These are phyloP conservation scores for Monomorium pharaonis DNA, from an alignment of 1,140 invertebrate species.

Conservation along the genomic window DNA sequence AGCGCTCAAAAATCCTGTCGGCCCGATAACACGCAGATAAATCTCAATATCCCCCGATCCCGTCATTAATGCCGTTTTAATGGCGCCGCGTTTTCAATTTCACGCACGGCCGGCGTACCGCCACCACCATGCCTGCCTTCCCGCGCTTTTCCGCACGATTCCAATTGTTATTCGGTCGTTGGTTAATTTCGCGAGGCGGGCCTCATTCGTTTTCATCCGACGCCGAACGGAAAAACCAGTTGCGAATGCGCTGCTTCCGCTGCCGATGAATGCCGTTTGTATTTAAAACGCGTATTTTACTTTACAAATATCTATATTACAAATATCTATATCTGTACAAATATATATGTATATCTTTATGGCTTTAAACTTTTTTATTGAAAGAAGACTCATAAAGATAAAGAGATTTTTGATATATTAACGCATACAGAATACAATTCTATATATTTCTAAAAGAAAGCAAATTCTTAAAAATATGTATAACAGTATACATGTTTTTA, in stretches of 20 bases:
- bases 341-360: constrained; percentile 2
- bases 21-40: constrained; percentile 35
- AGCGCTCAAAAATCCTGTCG: constrained; percentile 39
- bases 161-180: constrained; percentile 60
- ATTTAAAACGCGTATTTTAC: constrained; percentile 27
- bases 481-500: neutral
- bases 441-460: neutral
- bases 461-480: neutral
- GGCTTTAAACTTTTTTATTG: too few species aligned
- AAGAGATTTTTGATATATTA: neutral
- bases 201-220: constrained; percentile 11
- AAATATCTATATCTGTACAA: neutral
- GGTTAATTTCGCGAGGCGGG: constrained; percentile 54
- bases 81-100: constrained; percentile 64
- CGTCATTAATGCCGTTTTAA: constrained; percentile 64
- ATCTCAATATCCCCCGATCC: constrained; percentile 58
- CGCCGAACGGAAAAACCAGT: constrained; percentile 26
- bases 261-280: neutral
- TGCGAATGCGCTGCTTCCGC: neutral
- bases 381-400: neutral
- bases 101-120: constrained; percentile 37
- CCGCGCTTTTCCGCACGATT: constrained; percentile 57
- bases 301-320: neutral
- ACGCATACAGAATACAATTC: neutral
- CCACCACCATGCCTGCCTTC: constrained; percentile 29